Conservation (phyloP, 2,113 vertebrate genomes). For the Sinocyclocheilus rhinocerous region DNA sequence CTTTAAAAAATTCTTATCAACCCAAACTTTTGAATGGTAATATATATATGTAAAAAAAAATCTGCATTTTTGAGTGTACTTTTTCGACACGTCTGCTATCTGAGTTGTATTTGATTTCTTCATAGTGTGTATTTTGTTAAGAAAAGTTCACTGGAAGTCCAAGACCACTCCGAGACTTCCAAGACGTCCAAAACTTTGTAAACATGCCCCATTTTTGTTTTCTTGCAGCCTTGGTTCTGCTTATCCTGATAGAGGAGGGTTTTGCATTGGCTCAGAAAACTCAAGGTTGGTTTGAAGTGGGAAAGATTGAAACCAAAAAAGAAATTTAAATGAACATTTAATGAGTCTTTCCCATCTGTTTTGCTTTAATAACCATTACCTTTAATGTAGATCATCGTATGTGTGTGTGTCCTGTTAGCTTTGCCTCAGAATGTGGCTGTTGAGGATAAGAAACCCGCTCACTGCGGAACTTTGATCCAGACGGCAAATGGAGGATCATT, state of each 20-base stretch:
- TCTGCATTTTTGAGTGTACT: no score
- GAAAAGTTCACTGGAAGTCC: no score
- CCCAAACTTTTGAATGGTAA: no score
- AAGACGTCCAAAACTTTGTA: no score
- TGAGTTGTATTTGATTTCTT: no score
- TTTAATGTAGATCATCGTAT: background rate
- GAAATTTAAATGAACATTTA: background rate
- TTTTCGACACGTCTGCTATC: no score
- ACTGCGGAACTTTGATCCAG: slow-evolving; percentile 89
- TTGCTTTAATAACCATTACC: background rate
- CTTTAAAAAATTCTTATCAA: no score
- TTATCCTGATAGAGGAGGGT: slow-evolving; percentile 87
- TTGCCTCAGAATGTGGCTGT: slow-evolving; percentile 77
- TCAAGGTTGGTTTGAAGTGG: slow-evolving; percentile 77
- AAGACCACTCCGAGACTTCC: no score
- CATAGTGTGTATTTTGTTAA: no score
- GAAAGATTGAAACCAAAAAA: background rate
- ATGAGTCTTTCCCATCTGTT: background rate
- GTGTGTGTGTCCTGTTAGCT: slow-evolving; percentile 58
- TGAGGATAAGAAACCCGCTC: slow-evolving; percentile 66
- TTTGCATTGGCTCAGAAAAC: slow-evolving; percentile 89
- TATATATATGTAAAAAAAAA: no score
- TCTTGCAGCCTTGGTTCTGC: slow-evolving; percentile 84
- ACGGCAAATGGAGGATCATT: slow-evolving; percentile 90
- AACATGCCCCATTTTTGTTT: background rate